Conservation (phyloP, 2,888 invertebrate genomes). For the Nymphalis polychloros region DNA sequence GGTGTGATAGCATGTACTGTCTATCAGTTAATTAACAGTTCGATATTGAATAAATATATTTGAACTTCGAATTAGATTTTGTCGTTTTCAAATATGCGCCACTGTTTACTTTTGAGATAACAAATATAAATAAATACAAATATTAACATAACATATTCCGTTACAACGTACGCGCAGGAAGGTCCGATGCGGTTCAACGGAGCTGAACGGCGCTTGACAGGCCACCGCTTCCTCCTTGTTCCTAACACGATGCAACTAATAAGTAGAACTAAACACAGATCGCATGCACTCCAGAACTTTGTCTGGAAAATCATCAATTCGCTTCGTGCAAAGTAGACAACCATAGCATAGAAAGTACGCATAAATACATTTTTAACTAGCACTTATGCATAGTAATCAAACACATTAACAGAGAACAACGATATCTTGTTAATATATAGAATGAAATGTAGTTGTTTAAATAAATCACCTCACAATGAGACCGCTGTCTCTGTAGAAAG, state of each 20-base stretch:
- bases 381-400: conserved; percentile 41
- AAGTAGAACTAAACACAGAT: conserved; percentile 29
- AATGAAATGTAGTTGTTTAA: conserved; percentile 44
- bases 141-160: conserved; percentile 66
- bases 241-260: conserved; percentile 45
- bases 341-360: conserved; percentile 66
- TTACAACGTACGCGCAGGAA: conserved; percentile 64
- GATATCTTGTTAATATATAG: conserved; percentile 32
- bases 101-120: conserved; percentile 38
- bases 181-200: conserved; percentile 72
- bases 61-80: no score
- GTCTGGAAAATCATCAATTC: conserved; percentile 52
- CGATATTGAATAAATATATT: no score
- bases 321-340: conserved; percentile 60
- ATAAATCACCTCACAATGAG: conserved; percentile 54
- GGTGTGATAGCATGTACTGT: no score
- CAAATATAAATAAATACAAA: conserved; percentile 49
- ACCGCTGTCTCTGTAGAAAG: conserved; percentile 64
- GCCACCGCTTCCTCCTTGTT: conserved; percentile 49
- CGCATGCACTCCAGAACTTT: conserved; percentile 54
- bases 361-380: conserved; percentile 47
- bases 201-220: conserved; percentile 71
- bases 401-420: conserved; percentile 41
- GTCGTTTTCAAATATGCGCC: neutral
- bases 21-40: no score